Percentiles rank a stretch among this genome's conserved stretches.
phyloP scores from a whole-genome alignment of 1,140 invertebrate genomes.

The Drosophila santomea region DNA sequence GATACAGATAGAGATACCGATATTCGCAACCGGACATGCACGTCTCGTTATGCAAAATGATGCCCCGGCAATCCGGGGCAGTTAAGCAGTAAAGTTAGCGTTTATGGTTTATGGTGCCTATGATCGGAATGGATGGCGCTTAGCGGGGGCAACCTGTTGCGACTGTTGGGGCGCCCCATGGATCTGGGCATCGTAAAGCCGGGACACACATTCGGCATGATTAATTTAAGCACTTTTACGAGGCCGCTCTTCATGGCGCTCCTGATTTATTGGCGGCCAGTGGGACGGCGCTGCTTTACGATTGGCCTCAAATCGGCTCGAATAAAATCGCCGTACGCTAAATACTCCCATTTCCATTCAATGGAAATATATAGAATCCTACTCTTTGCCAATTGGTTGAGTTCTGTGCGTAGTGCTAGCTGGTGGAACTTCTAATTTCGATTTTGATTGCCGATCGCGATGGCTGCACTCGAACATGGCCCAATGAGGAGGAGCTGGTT shows the following conservation, averaged over 20 bases:
- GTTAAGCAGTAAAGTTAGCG: slow-evolving; percentile 32
- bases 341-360: slow-evolving; percentile 12
- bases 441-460: slow-evolving; percentile 31
- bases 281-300: slow-evolving; percentile 58
- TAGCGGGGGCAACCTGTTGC: slow-evolving; percentile 69
- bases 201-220: slow-evolving; percentile 80
- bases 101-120: slow-evolving; percentile 44
- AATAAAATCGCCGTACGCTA: slow-evolving; percentile 35
- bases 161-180: slow-evolving; percentile 45
- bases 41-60: slow-evolving; percentile 71
- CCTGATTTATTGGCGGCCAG: slow-evolving; percentile 77
- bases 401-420: too few species aligned
- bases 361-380: background rate
- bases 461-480: slow-evolving; percentile 28
- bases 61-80: slow-evolving; percentile 48
- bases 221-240: slow-evolving; percentile 85
- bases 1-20: slow-evolving; percentile 6
- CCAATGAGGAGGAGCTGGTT: slow-evolving; percentile 17
- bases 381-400: background rate
- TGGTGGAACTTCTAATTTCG: slow-evolving; percentile 12
- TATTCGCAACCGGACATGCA: slow-evolving; percentile 49
- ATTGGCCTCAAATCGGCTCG: slow-evolving; percentile 54
- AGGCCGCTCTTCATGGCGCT: slow-evolving; percentile 77
- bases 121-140: slow-evolving; percentile 50
- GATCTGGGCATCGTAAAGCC: slow-evolving; percentile 70